phyloP scores from a whole-genome alignment of 2,113 vertebrate species.

The Ginglymostoma cirratum region DNA sequence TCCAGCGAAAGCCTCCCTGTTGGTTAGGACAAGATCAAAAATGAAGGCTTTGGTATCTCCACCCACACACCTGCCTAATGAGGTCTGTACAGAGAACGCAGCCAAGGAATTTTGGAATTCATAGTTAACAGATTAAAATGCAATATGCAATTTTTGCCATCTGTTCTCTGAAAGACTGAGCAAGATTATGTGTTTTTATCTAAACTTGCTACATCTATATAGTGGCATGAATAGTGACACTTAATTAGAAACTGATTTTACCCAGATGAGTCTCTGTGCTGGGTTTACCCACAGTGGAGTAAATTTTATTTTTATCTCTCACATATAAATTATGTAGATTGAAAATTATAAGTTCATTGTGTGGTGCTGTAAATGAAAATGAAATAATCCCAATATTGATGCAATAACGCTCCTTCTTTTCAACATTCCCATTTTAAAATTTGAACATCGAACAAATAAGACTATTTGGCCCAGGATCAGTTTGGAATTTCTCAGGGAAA shows the following conservation, averaged over 20 bases:
- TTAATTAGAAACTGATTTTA: not conserved
- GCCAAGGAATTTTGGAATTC: constrained; percentile 1
- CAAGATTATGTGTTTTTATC: not conserved
- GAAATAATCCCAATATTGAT: not conserved
- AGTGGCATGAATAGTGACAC: not conserved
- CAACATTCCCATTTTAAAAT: not conserved
- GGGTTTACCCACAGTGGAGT: not conserved
- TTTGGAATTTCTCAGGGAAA: not conserved
- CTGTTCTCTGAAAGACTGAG: not conserved
- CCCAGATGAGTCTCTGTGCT: not conserved
- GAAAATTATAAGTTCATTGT: not conserved
- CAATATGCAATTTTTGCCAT: not conserved
- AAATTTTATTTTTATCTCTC: not conserved
- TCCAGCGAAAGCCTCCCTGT: not conserved
- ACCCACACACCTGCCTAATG: not conserved
- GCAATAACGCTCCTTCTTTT: not conserved
- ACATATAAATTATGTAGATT: not conserved
- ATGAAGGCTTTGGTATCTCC: not conserved
- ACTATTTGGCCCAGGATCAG: not conserved
- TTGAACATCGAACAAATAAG: not conserved
- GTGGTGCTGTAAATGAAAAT: not conserved
- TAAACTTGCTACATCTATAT: not conserved
- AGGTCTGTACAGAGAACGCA: not conserved
- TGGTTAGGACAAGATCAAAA: not conserved
- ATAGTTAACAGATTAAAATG: not conserved